Evolutionary conservation across 2,797 vertebrate species (phyloP).

Genomic region (Tiaroga cobitis): DNA sequence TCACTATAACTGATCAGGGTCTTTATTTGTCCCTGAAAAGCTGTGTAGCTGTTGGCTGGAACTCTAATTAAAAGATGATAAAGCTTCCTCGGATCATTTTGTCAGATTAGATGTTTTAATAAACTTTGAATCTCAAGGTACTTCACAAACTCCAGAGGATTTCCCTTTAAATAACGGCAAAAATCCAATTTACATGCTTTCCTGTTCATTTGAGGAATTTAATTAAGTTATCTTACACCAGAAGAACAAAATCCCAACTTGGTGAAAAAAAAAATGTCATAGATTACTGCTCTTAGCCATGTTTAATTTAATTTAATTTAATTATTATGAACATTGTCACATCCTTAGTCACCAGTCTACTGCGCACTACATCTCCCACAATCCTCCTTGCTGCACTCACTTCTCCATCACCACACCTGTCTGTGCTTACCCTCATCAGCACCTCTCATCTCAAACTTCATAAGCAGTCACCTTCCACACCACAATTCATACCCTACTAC

Average conservation of each 20-base stretch:
- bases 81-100: slow-evolving; percentile 55
- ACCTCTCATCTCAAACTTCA: not conserved
- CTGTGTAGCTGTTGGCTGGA: slow-evolving; percentile 40
- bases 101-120: slow-evolving; percentile 60
- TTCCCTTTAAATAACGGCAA: slow-evolving; percentile 31
- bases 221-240: slow-evolving; percentile 33
- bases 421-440: not conserved
- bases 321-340: not conserved
- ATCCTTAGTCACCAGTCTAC: no score
- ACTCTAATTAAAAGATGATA: slow-evolving; percentile 61
- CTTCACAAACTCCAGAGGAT: slow-evolving; percentile 26
- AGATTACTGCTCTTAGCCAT: not conserved
- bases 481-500: not conserved
- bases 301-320: not conserved
- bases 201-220: slow-evolving; percentile 23
- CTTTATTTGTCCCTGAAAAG: slow-evolving; percentile 45
- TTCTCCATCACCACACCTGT: not conserved
- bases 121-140: slow-evolving; percentile 52
- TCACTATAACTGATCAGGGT: slow-evolving; percentile 48
- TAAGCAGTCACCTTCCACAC: not conserved
- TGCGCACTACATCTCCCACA: not conserved
- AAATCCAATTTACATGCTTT: slow-evolving; percentile 41
- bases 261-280: not conserved
- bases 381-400: not conserved
- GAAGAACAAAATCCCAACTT: slow-evolving; percentile 24